Evolutionary conservation across 2,888 invertebrate genomes (phyloP).

Genomic region (Spisula solida): DNA sequence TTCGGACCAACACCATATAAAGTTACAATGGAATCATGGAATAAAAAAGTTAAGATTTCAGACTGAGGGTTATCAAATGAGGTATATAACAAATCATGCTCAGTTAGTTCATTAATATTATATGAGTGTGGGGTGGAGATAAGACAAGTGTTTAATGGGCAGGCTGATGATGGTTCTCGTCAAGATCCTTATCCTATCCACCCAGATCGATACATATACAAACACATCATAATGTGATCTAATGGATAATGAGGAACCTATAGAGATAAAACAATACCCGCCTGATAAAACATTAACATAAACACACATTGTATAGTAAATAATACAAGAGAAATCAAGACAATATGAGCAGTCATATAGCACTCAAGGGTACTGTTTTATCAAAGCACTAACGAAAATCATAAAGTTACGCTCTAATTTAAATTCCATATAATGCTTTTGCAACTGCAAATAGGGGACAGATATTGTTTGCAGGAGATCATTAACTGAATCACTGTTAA

Average conservation of each 20-base stretch:
- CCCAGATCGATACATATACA: neutral
- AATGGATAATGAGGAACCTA: neutral
- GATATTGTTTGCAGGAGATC: no score
- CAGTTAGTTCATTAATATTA: constrained; percentile 14
- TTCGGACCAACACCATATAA: no score
- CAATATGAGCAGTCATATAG: neutral
- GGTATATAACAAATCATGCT: neutral
- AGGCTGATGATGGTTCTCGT: constrained; percentile 12
- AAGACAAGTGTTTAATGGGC: constrained; percentile 1
- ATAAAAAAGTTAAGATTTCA: no score
- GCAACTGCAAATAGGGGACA: no score
- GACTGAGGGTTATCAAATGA: no score
- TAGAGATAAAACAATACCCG: neutral
- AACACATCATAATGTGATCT: constrained; percentile 20
- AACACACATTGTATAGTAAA: neutral
- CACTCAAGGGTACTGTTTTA: neutral
- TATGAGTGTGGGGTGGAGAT: neutral
- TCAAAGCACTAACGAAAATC: no score
- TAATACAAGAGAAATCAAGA: neutral
- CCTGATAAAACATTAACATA: constrained; percentile 7
- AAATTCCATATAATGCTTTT: no score
- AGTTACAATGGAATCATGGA: no score
- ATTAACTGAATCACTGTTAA: no score
- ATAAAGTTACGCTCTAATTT: no score
- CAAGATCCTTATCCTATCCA: neutral